Evolutionary conservation across 2,113 vertebrate species (phyloP).

Genomic region (Machaerirhynchus nigripectus): DNA sequence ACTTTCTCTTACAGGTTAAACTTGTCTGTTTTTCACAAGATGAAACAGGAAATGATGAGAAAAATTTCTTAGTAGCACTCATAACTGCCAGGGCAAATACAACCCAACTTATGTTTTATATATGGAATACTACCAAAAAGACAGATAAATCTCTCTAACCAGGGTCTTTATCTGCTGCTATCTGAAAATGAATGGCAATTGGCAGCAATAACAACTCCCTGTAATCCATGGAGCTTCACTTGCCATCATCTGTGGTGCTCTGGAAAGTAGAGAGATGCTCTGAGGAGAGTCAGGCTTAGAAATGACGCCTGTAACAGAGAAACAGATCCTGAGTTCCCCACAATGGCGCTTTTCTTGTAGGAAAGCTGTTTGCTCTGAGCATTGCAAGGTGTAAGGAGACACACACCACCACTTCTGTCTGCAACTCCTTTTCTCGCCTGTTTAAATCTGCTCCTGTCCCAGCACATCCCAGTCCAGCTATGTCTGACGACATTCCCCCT

Average conservation of each 20-base stretch:
- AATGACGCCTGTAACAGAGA: not conserved
- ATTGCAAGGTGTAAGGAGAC: not conserved
- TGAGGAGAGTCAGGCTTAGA: not conserved
- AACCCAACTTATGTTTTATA: rapidly evolving
- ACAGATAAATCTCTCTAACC: rapidly evolving
- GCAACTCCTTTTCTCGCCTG: not conserved
- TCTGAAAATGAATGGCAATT: not conserved
- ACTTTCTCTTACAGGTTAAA: not conserved
- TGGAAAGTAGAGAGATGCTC: not conserved
- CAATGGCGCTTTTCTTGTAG: rapidly evolving
- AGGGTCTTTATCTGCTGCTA: not conserved
- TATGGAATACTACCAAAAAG: rapidly evolving
- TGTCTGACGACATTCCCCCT: not conserved
- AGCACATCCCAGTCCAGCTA: not conserved
- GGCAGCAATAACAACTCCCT: not conserved
- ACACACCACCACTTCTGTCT: not conserved
- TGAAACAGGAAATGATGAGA: not conserved
- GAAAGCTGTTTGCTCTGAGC: not conserved
- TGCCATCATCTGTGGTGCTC: not conserved
- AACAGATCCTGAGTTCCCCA: not conserved
- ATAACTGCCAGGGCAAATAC: not conserved
- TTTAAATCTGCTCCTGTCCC: not conserved
- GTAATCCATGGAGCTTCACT: not conserved
- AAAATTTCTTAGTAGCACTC: not conserved
- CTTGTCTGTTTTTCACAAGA: not conserved